These are phyloP conservation scores for Leptonema lineaticorne DNA, from an alignment of 1,140 invertebrate species.

Conservation along the genomic window DNA sequence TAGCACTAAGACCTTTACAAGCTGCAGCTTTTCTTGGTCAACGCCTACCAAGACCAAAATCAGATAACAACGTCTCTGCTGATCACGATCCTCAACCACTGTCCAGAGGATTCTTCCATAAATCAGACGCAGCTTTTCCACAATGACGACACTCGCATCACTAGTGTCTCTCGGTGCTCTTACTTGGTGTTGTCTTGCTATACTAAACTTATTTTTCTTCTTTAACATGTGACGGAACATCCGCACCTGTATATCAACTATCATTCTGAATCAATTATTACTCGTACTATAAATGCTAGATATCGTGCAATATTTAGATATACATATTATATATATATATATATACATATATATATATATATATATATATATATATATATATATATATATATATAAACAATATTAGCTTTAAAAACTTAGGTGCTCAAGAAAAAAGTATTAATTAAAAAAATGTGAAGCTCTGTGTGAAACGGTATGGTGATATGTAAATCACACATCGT, in stretches of 20 bases:
- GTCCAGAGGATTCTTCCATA: constrained; percentile 71
- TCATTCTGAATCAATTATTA: constrained; percentile 39
- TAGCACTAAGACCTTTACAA: constrained; percentile 66
- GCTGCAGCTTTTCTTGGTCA: constrained; percentile 54
- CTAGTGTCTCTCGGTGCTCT: constrained; percentile 33
- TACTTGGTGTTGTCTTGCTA: constrained; percentile 18
- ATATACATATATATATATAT: too few species aligned
- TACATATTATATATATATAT: too few species aligned
- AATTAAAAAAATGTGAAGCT: constrained; percentile 32
- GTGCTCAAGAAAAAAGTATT: constrained; percentile 40
- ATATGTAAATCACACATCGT: constrained; percentile 7
- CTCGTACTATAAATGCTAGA: constrained; percentile 37
- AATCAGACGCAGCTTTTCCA: constrained; percentile 72
- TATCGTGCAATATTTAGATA: constrained; percentile 41
- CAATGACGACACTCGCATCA: constrained; percentile 70
- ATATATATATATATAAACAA: constrained; percentile 37
- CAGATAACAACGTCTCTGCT: constrained; percentile 78
- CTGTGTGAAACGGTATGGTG: constrained; percentile 15
- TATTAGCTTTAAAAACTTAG: constrained; percentile 43
- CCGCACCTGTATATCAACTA: constrained; percentile 30
- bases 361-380: too few species aligned
- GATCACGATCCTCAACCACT: constrained; percentile 56
- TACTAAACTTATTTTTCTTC: constrained; percentile 15
- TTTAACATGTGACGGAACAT: not conserved
- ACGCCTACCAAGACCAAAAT: constrained; percentile 74